Base-by-base conservation (phyloP, 1,140 invertebrate species). In the Bombyx mandarina region DNA sequence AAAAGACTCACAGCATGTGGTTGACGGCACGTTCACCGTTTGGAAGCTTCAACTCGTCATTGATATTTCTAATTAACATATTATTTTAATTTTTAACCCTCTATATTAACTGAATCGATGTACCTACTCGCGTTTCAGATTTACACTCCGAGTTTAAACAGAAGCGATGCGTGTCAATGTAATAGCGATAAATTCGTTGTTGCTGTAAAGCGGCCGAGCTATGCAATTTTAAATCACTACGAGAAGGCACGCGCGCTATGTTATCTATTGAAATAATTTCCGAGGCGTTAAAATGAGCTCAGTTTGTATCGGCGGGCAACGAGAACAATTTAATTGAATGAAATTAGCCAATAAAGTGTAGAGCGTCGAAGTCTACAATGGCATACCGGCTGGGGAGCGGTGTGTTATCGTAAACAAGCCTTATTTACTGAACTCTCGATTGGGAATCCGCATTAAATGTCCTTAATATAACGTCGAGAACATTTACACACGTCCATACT, bases 321-420 rank as follows among this genome's bases (percentile, higher is more conserved):
- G 57, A 67, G 75, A 84, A 84, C 81, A 83, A 79, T 84, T 82
- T 86, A 86, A 86, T 86, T 86, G 83, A 82, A 86, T 80, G 80
- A 84, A 86, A 86, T 84, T 86, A 86, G 81, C 78, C 81, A 79
- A 86, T 86, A 86, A 86, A 86, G 62, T 80, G 69, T 57, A 65
- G 62, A 60, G 18, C 66, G 75, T 78, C 79, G 77, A 85, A 69
- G 71, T 54, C 60, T 66, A 86, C 82, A 86, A 86, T 82, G 78
- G 80, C 73, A 83, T 82, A 82, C 79, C 82, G 77, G 60, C 64
- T 75, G 62, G 51, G 66, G 61, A 61, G 59, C 54, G 61, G 53
- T 61, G 53, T 61, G 55, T 49, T 61, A 22, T 66, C 77, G 72
- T 86, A 86, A 86, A 82, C 56, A 65, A 75, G 54, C 65, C 65